A percentile compares a stretch with the other conserved stretches of the same genome.
Conservation (phyloP, 2,888 invertebrate genomes). For the Zygaena filipendulae region DNA sequence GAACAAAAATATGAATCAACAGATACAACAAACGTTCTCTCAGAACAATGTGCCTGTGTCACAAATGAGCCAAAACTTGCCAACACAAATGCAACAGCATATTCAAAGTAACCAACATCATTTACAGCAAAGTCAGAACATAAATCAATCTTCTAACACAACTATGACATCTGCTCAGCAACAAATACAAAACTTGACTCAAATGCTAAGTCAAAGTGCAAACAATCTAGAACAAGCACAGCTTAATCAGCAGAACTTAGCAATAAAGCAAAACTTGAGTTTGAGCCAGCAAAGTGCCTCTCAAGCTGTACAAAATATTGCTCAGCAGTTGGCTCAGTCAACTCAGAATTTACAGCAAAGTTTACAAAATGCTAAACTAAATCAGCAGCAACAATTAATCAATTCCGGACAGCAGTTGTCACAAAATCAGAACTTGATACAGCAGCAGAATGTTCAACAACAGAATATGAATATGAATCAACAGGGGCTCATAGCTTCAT, state of each 20-base stretch:
- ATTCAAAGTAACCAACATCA: constrained; percentile 49
- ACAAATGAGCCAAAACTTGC: constrained; percentile 51
- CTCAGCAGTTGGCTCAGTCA: constrained; percentile 54
- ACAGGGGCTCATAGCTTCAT: constrained; percentile 44
- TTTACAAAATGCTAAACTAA: constrained; percentile 57
- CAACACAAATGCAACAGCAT: constrained; percentile 51
- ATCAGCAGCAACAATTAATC: constrained; percentile 56
- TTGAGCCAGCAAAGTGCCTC: constrained; percentile 52
- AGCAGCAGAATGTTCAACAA: constrained; percentile 55
- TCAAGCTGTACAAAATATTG: constrained; percentile 56
- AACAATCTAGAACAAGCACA: constrained; percentile 57
- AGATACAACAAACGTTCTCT: constrained; percentile 37
- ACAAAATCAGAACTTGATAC: constrained; percentile 46
- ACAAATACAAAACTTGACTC: constrained; percentile 71
- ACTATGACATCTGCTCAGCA: constrained; percentile 71
- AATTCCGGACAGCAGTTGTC: constrained; percentile 61
- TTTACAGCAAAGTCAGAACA: constrained; percentile 43
- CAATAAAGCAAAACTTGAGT: constrained; percentile 52
- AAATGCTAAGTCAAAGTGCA: constrained; percentile 63
- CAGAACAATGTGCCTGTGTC: constrained; percentile 51
- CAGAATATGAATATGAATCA: constrained; percentile 59
- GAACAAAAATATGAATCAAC: constrained; percentile 33
- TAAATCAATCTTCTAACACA: constrained; percentile 39
- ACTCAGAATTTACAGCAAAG: constrained; percentile 48
- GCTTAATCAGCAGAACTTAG: constrained; percentile 49